Conservation (phyloP, 2,888 invertebrate genomes). For the Cylloceria caligata region DNA sequence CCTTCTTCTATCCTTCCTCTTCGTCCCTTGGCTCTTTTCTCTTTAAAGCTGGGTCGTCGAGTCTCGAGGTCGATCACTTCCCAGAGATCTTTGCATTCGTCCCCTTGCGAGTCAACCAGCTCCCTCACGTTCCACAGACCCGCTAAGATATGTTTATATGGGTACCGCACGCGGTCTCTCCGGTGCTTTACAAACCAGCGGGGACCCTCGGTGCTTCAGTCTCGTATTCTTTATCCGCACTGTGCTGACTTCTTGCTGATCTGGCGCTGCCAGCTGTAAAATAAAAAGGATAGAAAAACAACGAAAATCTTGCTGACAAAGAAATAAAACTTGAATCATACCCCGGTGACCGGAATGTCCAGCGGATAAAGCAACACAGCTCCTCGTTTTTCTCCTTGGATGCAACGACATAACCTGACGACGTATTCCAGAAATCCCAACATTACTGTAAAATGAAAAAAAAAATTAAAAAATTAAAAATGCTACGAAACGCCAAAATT, state of each 20-base stretch:
- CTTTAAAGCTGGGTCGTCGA: slow-evolving; percentile 32
- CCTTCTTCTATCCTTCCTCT: neutral
- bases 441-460: too few relatives aligned
- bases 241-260: neutral
- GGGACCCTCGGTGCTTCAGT: slow-evolving; percentile 21
- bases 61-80: slow-evolving; percentile 55
- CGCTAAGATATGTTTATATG: neutral
- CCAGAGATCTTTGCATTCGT: slow-evolving; percentile 45
- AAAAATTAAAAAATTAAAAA: too few relatives aligned
- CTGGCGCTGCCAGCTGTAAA: neutral
- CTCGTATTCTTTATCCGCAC: neutral
- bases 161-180: slow-evolving; percentile 13
- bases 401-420: neutral
- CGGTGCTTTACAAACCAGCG: slow-evolving; percentile 24
- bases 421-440: neutral
- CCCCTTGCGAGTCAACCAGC: slow-evolving; percentile 10
- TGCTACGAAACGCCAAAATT: neutral
- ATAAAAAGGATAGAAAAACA: slow-evolving; percentile 1
- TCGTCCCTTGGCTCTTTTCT: slow-evolving; percentile 15
- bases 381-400: neutral
- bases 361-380: neutral
- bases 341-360: neutral
- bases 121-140: slow-evolving; percentile 27
- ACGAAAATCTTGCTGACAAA: neutral
- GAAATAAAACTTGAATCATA: neutral